Evolutionary conservation across 2,888 invertebrate genomes (phyloP).

Genomic region (Elegia similella): DNA sequence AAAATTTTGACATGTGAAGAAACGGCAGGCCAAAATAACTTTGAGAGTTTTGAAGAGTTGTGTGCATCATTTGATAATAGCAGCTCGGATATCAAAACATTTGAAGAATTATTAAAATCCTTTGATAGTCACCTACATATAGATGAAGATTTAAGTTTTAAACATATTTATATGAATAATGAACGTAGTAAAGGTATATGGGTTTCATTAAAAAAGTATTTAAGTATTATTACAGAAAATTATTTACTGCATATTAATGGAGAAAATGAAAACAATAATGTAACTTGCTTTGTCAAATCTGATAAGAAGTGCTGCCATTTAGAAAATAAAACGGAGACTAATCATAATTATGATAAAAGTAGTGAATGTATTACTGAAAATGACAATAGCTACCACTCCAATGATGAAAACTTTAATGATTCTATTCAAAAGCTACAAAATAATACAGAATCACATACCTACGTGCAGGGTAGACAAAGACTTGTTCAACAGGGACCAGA

Average conservation of each 20-base stretch:
- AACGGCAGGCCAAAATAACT: conserved; percentile 20
- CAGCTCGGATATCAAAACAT: conserved; percentile 38
- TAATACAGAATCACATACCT: not conserved
- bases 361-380: not conserved
- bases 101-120: conserved; percentile 49
- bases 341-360: not conserved
- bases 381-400: not conserved
- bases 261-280: not conserved
- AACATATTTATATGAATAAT: conserved; percentile 16
- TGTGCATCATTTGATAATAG: conserved; percentile 39
- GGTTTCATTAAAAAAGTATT: conserved; percentile 4
- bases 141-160: conserved; percentile 23
- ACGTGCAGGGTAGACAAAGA: not conserved
- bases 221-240: not conserved
- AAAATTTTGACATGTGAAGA: conserved; percentile 33
- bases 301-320: not conserved
- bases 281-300: not conserved
- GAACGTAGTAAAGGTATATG: conserved; percentile 5
- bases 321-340: not conserved
- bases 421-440: not conserved
- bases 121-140: conserved; percentile 30
- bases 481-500: not conserved
- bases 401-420: not conserved
- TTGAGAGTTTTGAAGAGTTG: conserved; percentile 41
- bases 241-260: not conserved